Conservation (phyloP, 2,888 invertebrate species). For the Ectropis crepuscularia region DNA sequence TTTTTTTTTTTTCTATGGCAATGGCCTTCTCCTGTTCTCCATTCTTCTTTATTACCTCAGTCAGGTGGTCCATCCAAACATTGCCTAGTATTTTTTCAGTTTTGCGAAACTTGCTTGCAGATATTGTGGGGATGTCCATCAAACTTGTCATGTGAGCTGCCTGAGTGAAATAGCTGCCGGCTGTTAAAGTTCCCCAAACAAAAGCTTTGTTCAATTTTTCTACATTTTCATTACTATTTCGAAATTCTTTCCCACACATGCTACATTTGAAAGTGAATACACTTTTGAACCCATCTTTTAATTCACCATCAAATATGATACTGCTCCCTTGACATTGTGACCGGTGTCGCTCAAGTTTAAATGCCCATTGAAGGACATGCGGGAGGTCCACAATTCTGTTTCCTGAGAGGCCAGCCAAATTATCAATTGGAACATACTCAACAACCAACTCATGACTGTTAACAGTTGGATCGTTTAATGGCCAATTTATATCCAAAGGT, state of each 20-base stretch:
- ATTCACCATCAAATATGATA: conserved; percentile 1
- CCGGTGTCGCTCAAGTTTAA: conserved; percentile 7
- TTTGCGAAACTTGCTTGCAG: not conserved
- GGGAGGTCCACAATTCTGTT: conserved; percentile 2
- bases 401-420: conserved; percentile 4
- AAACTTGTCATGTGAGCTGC: conserved; percentile 3
- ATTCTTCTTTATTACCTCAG: conserved; percentile 6
- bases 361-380: conserved; percentile 9
- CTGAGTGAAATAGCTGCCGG: conserved; percentile 4
- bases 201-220: conserved; percentile 5
- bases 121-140: conserved; percentile 4
- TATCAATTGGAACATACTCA: not conserved
- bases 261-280: conserved; percentile 9
- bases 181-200: conserved; percentile 10
- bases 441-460: conserved; percentile 4
- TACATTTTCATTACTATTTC: not conserved
- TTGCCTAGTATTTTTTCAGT: conserved; percentile 2
- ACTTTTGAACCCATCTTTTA: conserved; percentile 5
- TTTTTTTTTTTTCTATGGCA: conserved; percentile 10
- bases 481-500: no score
- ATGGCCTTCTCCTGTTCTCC: conserved; percentile 5
- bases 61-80: not conserved
- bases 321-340: conserved; percentile 2
- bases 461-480: not conserved
- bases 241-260: conserved; percentile 4